Conservation (phyloP, 2,797 vertebrate species). For the Rhinella marina region DNA sequence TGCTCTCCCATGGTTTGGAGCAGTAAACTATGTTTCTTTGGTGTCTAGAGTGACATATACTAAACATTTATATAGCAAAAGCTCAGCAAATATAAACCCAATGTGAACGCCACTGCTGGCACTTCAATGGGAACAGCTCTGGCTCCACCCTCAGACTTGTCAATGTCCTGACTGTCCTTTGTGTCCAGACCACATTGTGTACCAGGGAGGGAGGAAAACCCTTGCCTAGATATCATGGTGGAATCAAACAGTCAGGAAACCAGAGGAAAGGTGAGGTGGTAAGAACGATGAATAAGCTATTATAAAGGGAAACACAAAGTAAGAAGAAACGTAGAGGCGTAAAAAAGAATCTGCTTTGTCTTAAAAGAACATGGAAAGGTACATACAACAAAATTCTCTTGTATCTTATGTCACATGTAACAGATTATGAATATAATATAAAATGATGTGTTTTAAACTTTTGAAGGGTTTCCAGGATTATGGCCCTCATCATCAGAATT, state of each 20-base stretch:
- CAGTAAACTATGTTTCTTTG: neutral
- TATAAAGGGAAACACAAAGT: neutral
- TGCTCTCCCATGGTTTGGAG: neutral
- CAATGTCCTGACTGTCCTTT: conserved; percentile 12
- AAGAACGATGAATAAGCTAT: neutral
- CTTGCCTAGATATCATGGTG: conserved; percentile 40
- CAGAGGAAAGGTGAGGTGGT: conserved; percentile 28
- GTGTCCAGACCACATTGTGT: conserved; percentile 20
- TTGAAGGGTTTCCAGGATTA: too few relatives aligned
- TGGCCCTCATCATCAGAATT: too few relatives aligned
- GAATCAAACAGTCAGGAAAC: conserved; percentile 41
- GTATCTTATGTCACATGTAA: neutral
- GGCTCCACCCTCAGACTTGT: neutral
- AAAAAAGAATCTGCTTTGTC: neutral
- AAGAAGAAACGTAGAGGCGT: neutral
- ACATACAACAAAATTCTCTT: neutral
- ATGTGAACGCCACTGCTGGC: neutral
- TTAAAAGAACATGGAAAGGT: neutral
- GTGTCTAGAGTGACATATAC: neutral
- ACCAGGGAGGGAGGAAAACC: conserved; percentile 30
- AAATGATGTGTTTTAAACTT: neutral
- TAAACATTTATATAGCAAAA: neutral
- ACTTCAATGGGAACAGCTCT: neutral
- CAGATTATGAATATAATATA: neutral
- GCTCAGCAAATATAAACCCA: neutral